Conservation (phyloP, 2,888 invertebrate species). For the Furcula furcula region DNA sequence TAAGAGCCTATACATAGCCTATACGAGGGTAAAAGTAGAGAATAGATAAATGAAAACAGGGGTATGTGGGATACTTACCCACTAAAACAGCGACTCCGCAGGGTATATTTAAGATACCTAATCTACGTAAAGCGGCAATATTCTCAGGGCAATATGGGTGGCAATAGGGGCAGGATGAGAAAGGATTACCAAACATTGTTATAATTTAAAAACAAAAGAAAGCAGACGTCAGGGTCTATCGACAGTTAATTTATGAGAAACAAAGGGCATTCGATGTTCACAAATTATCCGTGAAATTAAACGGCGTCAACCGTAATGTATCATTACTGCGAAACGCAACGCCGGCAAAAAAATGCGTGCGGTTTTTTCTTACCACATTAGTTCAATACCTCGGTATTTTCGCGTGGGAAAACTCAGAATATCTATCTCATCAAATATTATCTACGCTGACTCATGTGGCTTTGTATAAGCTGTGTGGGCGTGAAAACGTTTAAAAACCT, state of each 20-base stretch:
- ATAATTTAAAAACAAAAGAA: conserved; percentile 3
- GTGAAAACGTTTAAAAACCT: not conserved
- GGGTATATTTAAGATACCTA: no score
- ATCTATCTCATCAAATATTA: not conserved
- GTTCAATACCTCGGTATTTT: not conserved
- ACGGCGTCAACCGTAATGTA: conserved; percentile 37
- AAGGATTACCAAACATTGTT: no score
- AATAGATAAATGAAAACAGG: no score
- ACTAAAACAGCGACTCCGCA: no score
- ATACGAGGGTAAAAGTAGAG: no score
- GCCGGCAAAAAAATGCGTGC: conserved; percentile 10
- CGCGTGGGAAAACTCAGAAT: not conserved
- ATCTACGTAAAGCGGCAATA: no score
- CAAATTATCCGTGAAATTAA: conserved; percentile 61
- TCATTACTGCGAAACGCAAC: conserved; percentile 12
- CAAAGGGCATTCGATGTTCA: conserved; percentile 49
- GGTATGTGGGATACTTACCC: no score
- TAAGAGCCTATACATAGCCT: no score
- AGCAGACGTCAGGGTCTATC: conserved; percentile 21
- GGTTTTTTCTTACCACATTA: not conserved
- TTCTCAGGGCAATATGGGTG: no score
- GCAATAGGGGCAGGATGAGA: no score
- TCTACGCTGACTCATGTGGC: not conserved
- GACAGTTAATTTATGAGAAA: conserved; percentile 38
- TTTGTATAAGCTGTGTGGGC: not conserved